Conservation (phyloP, 1,140 invertebrate genomes). For the Solen grandis region DNA sequence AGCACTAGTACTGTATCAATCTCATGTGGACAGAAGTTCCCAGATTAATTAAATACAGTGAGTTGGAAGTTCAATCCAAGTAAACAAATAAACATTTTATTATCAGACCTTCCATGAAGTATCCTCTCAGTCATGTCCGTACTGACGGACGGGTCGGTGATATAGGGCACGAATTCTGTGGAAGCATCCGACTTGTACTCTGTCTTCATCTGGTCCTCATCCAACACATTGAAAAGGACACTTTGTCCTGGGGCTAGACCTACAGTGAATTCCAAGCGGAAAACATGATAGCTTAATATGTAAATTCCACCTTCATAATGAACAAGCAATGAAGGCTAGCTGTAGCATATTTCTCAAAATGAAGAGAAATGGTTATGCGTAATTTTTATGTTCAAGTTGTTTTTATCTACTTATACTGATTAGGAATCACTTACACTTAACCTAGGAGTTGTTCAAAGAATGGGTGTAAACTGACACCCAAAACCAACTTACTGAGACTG, state of each 20-base stretch:
- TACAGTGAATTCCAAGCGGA: background rate
- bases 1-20: no score
- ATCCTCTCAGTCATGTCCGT: conserved; percentile 25
- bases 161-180: conserved; percentile 23
- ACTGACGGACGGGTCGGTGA: conserved; percentile 1
- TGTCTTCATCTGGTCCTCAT: background rate
- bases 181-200: conserved; percentile 30
- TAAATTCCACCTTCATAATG: background rate
- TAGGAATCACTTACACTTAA: background rate
- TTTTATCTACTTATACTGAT: background rate
- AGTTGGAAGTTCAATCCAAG: no score
- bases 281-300: background rate
- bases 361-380: background rate
- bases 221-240: conserved; percentile 18
- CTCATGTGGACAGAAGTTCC: no score
- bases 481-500: no score
- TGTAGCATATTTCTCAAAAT: background rate
- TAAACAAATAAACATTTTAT: background rate
- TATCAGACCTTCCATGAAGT: conserved; percentile 11
- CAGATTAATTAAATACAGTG: no score
- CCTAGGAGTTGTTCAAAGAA: no score
- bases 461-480: no score
- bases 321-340: background rate
- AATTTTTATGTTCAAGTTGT: no score
- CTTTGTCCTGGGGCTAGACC: conserved; percentile 31